phyloP scores from a whole-genome alignment of 2,888 invertebrate species.

The Phortica okadai region DNA sequence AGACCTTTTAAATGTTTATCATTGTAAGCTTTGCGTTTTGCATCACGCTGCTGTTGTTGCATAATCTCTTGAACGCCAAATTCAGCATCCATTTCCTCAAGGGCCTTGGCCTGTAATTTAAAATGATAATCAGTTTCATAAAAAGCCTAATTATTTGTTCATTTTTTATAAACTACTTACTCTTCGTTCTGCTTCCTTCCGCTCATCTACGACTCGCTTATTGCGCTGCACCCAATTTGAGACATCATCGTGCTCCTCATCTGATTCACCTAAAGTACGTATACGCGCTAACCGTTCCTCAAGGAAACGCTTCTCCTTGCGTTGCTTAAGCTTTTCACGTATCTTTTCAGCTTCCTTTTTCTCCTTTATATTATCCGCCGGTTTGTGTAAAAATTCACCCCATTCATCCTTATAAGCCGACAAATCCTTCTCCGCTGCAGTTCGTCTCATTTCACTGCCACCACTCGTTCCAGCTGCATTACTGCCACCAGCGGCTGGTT shows the following conservation, averaged over 20 bases:
- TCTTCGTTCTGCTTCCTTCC: conserved; percentile 87
- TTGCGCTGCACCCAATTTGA: conserved; percentile 90
- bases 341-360: conserved; percentile 88
- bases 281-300: conserved; percentile 82
- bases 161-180: conserved; percentile 55
- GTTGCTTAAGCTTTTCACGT: conserved; percentile 85
- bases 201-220: conserved; percentile 86
- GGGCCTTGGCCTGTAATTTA: conserved; percentile 85
- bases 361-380: conserved; percentile 85
- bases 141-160: neutral
- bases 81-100: conserved; percentile 96
- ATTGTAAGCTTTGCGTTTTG: conserved; percentile 81
- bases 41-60: conserved; percentile 84
- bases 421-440: conserved; percentile 64
- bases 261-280: conserved; percentile 87
- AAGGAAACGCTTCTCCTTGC: conserved; percentile 85
- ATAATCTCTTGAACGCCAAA: conserved; percentile 92
- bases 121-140: conserved; percentile 35
- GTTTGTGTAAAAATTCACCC: conserved; percentile 92
- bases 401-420: conserved; percentile 74
- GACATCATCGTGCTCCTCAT: conserved; percentile 86
- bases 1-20: conserved; percentile 87
- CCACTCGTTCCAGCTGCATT: conserved; percentile 76
- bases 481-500: conserved; percentile 59
- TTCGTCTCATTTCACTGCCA: conserved; percentile 46